These are phyloP conservation scores for Odontamblyopus lacepedii DNA, from an alignment of 2,797 vertebrate species.

Conservation along the genomic window DNA sequence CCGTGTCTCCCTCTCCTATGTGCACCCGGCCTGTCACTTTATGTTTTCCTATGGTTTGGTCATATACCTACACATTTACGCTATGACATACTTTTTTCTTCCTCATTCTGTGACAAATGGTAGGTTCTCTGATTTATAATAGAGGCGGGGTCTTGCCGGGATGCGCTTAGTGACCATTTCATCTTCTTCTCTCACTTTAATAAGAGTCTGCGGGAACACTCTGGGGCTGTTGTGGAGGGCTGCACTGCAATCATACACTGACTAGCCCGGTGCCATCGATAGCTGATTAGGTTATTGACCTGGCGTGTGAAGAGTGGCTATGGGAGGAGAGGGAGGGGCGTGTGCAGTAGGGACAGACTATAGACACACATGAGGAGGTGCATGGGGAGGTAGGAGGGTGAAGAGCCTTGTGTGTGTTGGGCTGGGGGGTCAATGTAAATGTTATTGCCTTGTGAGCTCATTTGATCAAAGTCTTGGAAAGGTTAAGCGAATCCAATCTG, in stretches of 20 bases:
- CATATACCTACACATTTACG: conserved; percentile 34
- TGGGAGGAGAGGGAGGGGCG: conserved; percentile 27
- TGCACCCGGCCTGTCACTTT: conserved; percentile 62
- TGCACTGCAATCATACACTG: conserved; percentile 64
- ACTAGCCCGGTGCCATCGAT: conserved; percentile 73
- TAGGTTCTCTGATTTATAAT: conserved; percentile 37
- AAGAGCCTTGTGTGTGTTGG: conserved; percentile 38
- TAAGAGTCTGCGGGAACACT: conserved; percentile 71
- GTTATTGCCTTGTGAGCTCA: conserved; percentile 87
- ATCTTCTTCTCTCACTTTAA: conserved; percentile 62
- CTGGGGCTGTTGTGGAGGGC: conserved; percentile 48
- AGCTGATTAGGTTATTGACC: conserved; percentile 85
- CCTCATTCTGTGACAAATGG: conserved; percentile 42
- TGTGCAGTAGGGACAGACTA: conserved; percentile 43
- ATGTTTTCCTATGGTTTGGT: conserved; percentile 61
- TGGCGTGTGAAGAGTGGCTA: conserved; percentile 42
- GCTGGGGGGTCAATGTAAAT: conserved; percentile 83
- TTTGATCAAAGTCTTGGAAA: conserved; percentile 88
- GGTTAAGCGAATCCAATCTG: conserved; percentile 90
- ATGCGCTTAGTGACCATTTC: conserved; percentile 60
- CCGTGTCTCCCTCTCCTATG: conserved; percentile 56
- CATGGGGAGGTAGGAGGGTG: conserved; percentile 31
- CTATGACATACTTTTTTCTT: conserved; percentile 12
- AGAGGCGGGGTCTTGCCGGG: conserved; percentile 30
- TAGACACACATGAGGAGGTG: conserved; percentile 38